Evolutionary conservation across 2,113 vertebrate species (phyloP).

Genomic region (Vicugna pacos): DNA sequence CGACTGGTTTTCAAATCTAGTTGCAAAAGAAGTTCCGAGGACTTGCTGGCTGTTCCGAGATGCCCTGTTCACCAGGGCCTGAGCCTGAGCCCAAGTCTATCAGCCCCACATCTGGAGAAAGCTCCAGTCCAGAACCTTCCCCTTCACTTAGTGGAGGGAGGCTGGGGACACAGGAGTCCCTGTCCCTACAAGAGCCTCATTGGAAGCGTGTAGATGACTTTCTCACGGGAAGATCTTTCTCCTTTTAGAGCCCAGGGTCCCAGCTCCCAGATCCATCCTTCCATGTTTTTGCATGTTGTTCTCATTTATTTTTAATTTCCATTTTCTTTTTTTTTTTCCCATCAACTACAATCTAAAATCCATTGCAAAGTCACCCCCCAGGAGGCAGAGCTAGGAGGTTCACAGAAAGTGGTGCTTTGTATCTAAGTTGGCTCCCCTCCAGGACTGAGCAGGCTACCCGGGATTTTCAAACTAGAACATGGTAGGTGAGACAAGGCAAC

Average conservation of each 20-base stretch:
- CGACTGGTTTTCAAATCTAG: background rate
- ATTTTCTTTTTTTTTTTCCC: background rate
- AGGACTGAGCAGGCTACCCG: background rate
- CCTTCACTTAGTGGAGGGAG: background rate
- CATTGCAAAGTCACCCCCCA: background rate
- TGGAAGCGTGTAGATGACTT: slow-evolving; percentile 63
- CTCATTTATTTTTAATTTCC: slow-evolving; percentile 61
- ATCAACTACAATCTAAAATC: slow-evolving; percentile 18
- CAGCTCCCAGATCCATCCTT: slow-evolving; percentile 7
- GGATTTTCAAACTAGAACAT: background rate
- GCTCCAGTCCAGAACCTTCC: slow-evolving; percentile 24
- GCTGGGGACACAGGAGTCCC: slow-evolving; percentile 43
- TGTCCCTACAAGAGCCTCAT: background rate
- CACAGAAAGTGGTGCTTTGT: background rate
- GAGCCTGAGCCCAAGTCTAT: slow-evolving; percentile 48
- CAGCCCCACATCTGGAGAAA: slow-evolving; percentile 5
- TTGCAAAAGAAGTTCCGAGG: background rate
- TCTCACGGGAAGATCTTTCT: slow-evolving; percentile 81
- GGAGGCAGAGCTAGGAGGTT: background rate
- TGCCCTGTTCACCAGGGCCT: background rate
- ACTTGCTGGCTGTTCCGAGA: background rate
- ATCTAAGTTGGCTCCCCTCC: background rate
- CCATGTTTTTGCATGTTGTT: background rate
- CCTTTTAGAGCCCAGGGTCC: background rate
- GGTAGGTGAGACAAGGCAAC: background rate